phyloP scores from a whole-genome alignment of 2,888 invertebrate species.

The Synergus umbraculus region DNA sequence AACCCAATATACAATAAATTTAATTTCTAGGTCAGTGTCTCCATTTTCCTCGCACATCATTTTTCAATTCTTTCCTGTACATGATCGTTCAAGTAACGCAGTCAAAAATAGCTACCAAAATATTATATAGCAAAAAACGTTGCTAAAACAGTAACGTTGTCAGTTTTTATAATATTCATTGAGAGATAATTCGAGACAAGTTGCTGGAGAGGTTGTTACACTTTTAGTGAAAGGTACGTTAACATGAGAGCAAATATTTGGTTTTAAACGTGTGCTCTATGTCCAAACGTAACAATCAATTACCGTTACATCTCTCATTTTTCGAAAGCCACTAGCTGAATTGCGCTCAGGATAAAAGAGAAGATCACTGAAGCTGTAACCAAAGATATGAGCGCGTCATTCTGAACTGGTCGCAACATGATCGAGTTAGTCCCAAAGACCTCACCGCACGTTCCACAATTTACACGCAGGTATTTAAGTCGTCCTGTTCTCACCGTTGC shows the following conservation, averaged over 20 bases:
- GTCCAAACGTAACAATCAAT: background rate
- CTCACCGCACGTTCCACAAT: constrained; percentile 27
- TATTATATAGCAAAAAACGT: no score
- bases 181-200: background rate
- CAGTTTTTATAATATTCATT: background rate
- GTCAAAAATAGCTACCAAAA: no score
- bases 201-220: background rate
- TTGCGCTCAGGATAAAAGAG: constrained; percentile 2
- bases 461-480: constrained; percentile 33
- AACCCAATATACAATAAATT: background rate
- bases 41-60: background rate
- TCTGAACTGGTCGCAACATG: constrained; percentile 28
- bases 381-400: constrained; percentile 34
- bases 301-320: background rate
- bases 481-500: constrained; percentile 27
- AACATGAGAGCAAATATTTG: background rate
- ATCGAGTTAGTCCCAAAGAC: background rate
- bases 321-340: background rate
- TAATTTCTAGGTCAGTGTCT: background rate
- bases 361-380: background rate
- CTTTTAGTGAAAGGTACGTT: background rate
- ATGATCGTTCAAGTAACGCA: no score
- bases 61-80: background rate
- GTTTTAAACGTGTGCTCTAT: background rate
- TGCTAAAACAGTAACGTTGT: no score